Evolutionary conservation across 2,113 vertebrate species (phyloP), one percentile per base, ranked within the genome.

Genomic region (Cyanoramphus novaezelandiae): DNA sequence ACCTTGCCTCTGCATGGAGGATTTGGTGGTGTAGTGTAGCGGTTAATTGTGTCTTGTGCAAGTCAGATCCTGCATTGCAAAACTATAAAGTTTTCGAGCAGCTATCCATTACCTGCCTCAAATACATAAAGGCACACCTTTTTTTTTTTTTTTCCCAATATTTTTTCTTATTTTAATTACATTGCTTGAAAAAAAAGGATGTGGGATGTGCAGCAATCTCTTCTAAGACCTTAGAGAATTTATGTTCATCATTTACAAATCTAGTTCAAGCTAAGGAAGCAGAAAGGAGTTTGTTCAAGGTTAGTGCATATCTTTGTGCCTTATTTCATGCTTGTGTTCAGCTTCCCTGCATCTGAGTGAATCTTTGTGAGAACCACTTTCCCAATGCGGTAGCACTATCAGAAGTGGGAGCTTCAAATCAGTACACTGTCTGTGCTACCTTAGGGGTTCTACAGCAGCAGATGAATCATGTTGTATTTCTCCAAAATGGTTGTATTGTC

Each of bases 401-500:
- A 33, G 20, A 47, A 15, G 1, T 27, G 7, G 18, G 35, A 76
- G 13, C 19, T 82, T 90, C 29, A 65, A 88, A 60, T 43, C 20
- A 24, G 0, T 52, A 25, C 7, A 13, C 7, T 3, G 5, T 25
- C 33, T 92, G 5, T 72, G 7, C 23, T 37, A 6, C 25, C 83
- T 64, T 4, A 4, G 11, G 13, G 10, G 10, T 46, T 71, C 37
- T 87, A 2, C 33, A 47, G 33, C 20, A 57, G 21, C 0, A 0
- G 33, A 41, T 2, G 2, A n/a, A n/a, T 83, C 0, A 0, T 65
- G 33, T 71, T 17, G 72, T n/a, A 44, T 37, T 94, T 90, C 17
- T 20, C 9, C 20, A 23, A 52, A 76, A 20, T 3, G 3, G 1
- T 57, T 72, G 4, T 55, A 16, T 29, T 60, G 17, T 31, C 31